A percentile compares a stretch with the other conserved stretches of the same genome.
Conservation (phyloP, 2,888 invertebrate species). For the Epicampocera succincta region DNA sequence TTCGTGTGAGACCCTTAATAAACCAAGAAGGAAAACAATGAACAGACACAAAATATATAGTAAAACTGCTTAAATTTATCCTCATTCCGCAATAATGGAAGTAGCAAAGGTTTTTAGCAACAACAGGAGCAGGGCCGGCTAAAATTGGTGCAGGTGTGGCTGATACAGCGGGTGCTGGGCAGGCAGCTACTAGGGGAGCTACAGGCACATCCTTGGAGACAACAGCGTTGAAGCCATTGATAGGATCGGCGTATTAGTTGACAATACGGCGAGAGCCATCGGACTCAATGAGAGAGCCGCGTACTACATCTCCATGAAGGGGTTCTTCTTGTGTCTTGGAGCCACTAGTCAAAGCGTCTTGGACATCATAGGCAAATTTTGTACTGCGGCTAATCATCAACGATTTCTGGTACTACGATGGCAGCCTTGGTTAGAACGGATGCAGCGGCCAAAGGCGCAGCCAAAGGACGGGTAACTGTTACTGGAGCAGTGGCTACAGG, state of each 20-base stretch:
- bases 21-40: too few relatives aligned
- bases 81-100: conserved; percentile 77
- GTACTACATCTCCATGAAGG: conserved; percentile 82
- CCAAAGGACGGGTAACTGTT: conserved; percentile 73
- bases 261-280: conserved; percentile 82
- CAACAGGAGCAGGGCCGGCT: conserved; percentile 77
- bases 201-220: conserved; percentile 82
- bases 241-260: conserved; percentile 82
- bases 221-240: conserved; percentile 83
- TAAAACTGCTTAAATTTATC: too few relatives aligned
- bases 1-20: too few relatives aligned
- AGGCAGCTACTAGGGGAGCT: conserved; percentile 78
- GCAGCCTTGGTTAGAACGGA: conserved; percentile 72
- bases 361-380: conserved; percentile 82
- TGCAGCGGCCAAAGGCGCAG: conserved; percentile 72
- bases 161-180: conserved; percentile 77
- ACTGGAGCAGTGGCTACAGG: conserved; percentile 72
- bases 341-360: conserved; percentile 82
- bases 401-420: conserved; percentile 77
- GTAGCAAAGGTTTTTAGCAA: conserved; percentile 76
- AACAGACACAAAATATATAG: too few relatives aligned
- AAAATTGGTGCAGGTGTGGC: conserved; percentile 78
- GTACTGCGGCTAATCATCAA: conserved; percentile 82
- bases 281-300: conserved; percentile 82
- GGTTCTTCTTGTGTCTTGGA: conserved; percentile 82